phyloP scores from a whole-genome alignment of 2,888 invertebrate species.

The Stegana nigrithorax region DNA sequence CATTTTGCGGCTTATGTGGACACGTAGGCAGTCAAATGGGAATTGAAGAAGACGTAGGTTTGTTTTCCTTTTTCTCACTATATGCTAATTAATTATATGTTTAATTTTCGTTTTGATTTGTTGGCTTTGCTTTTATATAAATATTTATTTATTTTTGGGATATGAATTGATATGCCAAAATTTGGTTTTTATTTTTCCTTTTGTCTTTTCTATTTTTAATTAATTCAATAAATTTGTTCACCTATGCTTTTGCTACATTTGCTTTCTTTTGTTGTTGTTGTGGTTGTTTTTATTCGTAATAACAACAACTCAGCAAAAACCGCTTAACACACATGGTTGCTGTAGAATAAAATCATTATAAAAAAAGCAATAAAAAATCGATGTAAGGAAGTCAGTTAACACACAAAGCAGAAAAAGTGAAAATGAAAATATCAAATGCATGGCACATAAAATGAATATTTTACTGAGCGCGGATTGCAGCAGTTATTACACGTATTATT shows the following conservation, averaged over 20 bases:
- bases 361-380: no score
- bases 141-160: not conserved
- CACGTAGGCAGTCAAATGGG: no score
- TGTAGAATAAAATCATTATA: constrained; percentile 3
- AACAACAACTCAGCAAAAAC: constrained; percentile 57
- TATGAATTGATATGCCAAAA: constrained; percentile 7
- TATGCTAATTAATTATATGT: constrained; percentile 27
- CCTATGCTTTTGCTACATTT: no score
- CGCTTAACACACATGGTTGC: constrained; percentile 54
- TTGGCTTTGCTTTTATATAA: constrained; percentile 2
- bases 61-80: constrained; percentile 15
- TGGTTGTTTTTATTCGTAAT: constrained; percentile 8
- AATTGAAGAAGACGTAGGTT: no score
- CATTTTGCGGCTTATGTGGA: constrained; percentile 60
- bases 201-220: constrained; percentile 8
- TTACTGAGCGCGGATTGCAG: constrained; percentile 43
- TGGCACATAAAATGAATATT: constrained; percentile 28
- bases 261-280: constrained; percentile 15
- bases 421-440: not conserved
- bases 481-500: constrained; percentile 56
- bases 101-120: constrained; percentile 26
- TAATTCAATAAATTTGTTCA: no score
- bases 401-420: not conserved
- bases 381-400: no score
- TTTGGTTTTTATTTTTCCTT: no score